Percentiles rank a stretch among this genome's conserved stretches.
Evolutionary conservation across 2,113 vertebrate species (phyloP).

Genomic region (Spilogale gracilis): DNA sequence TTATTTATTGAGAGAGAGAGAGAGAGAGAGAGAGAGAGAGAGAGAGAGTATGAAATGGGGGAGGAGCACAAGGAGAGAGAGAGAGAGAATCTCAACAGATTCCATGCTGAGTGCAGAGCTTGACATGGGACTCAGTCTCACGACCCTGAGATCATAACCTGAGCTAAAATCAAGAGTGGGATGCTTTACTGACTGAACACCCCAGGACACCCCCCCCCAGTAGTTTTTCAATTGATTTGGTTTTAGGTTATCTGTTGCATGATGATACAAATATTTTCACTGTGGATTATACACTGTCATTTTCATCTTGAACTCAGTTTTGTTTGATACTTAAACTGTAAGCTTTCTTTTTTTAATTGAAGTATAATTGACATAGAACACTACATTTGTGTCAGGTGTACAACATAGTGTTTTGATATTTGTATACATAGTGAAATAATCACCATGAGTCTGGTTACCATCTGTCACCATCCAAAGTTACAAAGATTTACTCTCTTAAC

Average conservation of each 20-base stretch:
- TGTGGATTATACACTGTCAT: neutral
- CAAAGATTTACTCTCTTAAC: neutral
- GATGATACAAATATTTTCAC: slow-evolving; percentile 18
- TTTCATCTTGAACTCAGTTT: slow-evolving; percentile 19
- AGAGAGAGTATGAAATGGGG: neutral
- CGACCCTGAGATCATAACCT: neutral
- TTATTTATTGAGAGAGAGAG: neutral
- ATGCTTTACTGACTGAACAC: neutral
- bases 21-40: neutral
- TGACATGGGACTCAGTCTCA: neutral
- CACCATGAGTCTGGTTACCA: neutral
- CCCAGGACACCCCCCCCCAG: neutral
- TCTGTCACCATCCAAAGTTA: neutral
- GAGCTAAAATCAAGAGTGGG: neutral
- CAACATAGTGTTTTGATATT: neutral
- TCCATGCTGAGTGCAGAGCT: neutral
- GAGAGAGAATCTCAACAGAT: neutral
- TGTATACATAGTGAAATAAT: neutral
- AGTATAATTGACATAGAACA: neutral
- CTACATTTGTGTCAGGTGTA: neutral
- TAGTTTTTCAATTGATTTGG: slow-evolving; percentile 52
- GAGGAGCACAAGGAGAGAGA: neutral
- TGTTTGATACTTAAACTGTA: slow-evolving; percentile 29
- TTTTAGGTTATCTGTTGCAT: slow-evolving; percentile 30
- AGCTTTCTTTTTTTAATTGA: neutral